Evolutionary conservation across 2,797 vertebrate species (phyloP).

Genomic region (Dipus sagitta): DNA sequence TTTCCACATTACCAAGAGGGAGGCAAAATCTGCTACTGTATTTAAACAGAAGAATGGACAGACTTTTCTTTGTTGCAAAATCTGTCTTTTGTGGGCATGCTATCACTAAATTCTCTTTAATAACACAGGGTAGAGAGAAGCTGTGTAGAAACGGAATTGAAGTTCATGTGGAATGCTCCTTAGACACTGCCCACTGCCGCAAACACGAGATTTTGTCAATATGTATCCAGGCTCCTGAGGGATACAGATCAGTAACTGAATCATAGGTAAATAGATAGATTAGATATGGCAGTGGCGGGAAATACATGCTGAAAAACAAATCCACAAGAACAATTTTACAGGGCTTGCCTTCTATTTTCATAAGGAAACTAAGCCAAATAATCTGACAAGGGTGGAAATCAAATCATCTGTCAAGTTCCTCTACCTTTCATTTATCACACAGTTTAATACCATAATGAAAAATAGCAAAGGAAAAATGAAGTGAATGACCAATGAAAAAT

Average conservation of each 20-base stretch:
- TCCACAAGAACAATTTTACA: constrained; percentile 83
- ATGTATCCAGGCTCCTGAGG: constrained; percentile 81
- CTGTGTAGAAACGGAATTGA: constrained; percentile 75
- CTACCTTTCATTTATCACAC: constrained; percentile 84
- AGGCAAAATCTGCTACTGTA: constrained; percentile 72
- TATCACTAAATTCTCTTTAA: constrained; percentile 80
- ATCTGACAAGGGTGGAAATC: constrained; percentile 85
- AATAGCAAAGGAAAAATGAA: constrained; percentile 83
- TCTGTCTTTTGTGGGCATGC: constrained; percentile 74
- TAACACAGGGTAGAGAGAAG: constrained; percentile 77
- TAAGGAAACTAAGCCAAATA: constrained; percentile 85
- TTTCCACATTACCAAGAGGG: constrained; percentile 73
- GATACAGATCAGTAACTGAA: constrained; percentile 84
- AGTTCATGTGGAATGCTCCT: constrained; percentile 68
- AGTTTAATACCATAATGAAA: constrained; percentile 79
- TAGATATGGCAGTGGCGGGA: constrained; percentile 78
- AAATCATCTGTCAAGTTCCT: constrained; percentile 84
- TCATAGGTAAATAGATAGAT: constrained; percentile 87
- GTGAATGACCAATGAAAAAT: constrained; percentile 83
- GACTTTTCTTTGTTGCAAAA: constrained; percentile 80
- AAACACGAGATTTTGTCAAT: constrained; percentile 83
- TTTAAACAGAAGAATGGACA: constrained; percentile 78
- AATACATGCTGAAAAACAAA: constrained; percentile 83
- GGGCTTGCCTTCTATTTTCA: constrained; percentile 84
- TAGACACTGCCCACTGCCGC: constrained; percentile 69